Evolutionary conservation across 2,888 invertebrate species (phyloP).

Genomic region (Oxycera nigricornis): DNA sequence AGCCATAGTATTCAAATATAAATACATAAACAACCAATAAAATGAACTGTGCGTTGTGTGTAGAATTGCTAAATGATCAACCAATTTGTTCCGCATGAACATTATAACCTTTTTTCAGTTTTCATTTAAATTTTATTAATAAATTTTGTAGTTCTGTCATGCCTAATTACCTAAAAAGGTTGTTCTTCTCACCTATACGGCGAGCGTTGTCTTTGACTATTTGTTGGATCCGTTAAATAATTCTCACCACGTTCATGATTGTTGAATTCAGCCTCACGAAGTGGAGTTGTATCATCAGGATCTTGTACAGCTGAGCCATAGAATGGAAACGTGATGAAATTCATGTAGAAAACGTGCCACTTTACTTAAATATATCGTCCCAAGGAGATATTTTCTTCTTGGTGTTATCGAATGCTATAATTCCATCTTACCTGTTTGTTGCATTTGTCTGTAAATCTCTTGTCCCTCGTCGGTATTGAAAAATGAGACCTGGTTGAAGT

Average conservation of each 20-base stretch:
- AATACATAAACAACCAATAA: not conserved
- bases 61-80: constrained; percentile 35
- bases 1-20: not conserved
- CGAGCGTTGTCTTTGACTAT: constrained; percentile 58
- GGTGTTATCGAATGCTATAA: not conserved
- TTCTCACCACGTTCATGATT: constrained; percentile 57
- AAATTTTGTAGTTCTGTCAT: constrained; percentile 49
- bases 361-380: no score
- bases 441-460: constrained; percentile 65
- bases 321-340: no score
- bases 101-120: constrained; percentile 28
- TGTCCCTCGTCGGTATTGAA: constrained; percentile 70
- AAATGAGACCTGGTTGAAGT: constrained; percentile 69
- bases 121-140: constrained; percentile 31
- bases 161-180: constrained; percentile 55
- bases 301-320: constrained; percentile 53
- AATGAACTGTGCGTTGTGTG: not conserved
- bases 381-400: not conserved
- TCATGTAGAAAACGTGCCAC: no score
- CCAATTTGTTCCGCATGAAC: constrained; percentile 45
- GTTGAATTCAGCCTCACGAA: constrained; percentile 60
- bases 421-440: constrained; percentile 20
- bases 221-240: constrained; percentile 52
- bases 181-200: constrained; percentile 59
- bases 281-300: constrained; percentile 60